A percentile compares a stretch with the other conserved stretches of the same genome.
Evolutionary conservation across 2,888 invertebrate genomes (phyloP).

Genomic region (Chromoteleia sp.): DNA sequence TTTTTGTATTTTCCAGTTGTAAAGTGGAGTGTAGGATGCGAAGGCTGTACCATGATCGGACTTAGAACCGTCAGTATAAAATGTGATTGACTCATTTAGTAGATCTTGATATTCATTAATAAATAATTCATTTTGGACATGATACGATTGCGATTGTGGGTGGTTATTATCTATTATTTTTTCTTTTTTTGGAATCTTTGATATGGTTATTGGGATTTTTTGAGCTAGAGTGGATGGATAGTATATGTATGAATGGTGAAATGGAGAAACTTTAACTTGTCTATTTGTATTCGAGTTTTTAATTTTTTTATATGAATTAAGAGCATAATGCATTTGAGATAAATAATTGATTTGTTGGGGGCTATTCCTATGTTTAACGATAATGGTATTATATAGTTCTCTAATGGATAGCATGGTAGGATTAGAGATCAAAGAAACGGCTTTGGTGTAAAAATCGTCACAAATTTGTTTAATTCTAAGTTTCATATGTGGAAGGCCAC

Average conservation of each 20-base stretch:
- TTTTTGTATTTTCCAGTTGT: not conserved
- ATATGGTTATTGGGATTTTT: too few species aligned
- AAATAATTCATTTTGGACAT: too few species aligned
- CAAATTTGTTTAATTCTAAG: slow-evolving; percentile 3
- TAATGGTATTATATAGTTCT: not conserved
- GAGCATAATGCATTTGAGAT: not conserved
- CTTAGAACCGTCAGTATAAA: not conserved
- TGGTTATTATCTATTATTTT: too few species aligned
- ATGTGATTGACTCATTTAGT: too few species aligned
- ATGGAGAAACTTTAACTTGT: not conserved
- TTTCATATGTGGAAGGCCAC: slow-evolving; percentile 3
- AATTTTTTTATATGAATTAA: slow-evolving; percentile 1
- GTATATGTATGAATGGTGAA: not conserved
- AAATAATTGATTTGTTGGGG: not conserved
- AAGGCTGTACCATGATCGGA: not conserved
- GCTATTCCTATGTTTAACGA: not conserved
- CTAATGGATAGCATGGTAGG: not conserved
- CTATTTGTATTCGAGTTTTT: not conserved
- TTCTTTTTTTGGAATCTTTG: too few species aligned
- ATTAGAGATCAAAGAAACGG: not conserved
- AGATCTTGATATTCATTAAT: too few species aligned
- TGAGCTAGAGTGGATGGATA: not conserved
- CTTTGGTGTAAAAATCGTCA: slow-evolving; percentile 3
- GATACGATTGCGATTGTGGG: too few species aligned
- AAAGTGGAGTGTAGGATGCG: not conserved